Base-by-base conservation (phyloP, 2,888 invertebrate species). In the Apeira syringaria region DNA sequence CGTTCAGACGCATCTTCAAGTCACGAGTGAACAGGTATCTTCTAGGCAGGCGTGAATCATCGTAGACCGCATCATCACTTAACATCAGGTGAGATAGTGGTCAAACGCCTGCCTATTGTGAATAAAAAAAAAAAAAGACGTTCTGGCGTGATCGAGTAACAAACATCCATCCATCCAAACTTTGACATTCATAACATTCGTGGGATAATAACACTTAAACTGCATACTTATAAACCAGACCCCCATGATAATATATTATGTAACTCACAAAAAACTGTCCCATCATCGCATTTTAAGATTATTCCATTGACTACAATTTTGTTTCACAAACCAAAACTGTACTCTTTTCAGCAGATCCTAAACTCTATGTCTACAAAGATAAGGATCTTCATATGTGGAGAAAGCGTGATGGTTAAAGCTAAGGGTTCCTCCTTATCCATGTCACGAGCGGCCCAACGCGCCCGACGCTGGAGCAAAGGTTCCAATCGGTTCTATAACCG, bases 371-470 rank as follows among this genome's bases (percentile, higher is more conserved):
- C 0, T 10, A 4, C n/a, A 1, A 5, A 5, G 0, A 18, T 35
- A 47, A 31, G 34, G 25, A 8, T 28, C n/a, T 28, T 43, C 15
- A 17, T 2, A 2, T 20, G 13, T 3, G 12, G 29, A 22, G 3
- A 3, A 9, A 40, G 9, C 12, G 28, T 15, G 25, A 35, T 32
- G 36, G 20, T 22, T 28, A 6, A 44, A 44, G 35, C 44, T 37
- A 46, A 46, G 36, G 43, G 49, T 24, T 34, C 45, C 36, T 42
- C 47, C 44, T 40, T 36, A 45, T 40, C 32, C 54, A 47, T 51
- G 51, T 49, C 47, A 40, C 36, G 43, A 49, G 38, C 53, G 42
- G 45, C 43, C 20, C 35, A 26, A 24, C 25, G 15, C 44, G 27
- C 22, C 39, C 35, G n/a, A n/a, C n/a, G n/a, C n/a, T n/a, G 31